phyloP scores from a whole-genome alignment of 2,797 vertebrate species.

The Siniperca obscura region DNA sequence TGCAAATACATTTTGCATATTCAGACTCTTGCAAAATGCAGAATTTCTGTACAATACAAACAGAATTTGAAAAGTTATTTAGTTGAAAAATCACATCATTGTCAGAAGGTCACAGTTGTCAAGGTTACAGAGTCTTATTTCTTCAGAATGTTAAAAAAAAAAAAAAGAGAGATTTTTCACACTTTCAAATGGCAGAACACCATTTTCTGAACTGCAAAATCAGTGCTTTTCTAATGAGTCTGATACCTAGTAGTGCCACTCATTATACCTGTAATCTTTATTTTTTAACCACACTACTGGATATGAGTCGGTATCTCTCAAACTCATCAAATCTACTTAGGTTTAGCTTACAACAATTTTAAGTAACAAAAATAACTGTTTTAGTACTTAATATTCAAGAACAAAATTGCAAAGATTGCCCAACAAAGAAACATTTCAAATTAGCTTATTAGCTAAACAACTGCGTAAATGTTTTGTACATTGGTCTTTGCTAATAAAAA shows the following conservation, averaged over 20 bases:
- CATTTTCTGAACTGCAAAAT: not conserved
- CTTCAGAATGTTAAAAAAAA: not conserved
- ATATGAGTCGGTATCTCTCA: not conserved
- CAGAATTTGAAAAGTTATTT: not conserved
- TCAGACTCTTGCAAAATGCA: not conserved
- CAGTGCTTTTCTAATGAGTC: not conserved
- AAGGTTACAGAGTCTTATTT: conserved; percentile 3
- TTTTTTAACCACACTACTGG: not conserved
- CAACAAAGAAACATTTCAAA: not conserved
- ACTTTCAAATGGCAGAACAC: not conserved
- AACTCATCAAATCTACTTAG: not conserved
- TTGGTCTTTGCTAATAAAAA: not conserved
- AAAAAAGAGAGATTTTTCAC: not conserved
- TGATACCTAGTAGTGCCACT: not conserved
- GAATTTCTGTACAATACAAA: not conserved
- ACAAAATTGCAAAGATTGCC: not conserved
- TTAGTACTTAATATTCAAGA: not conserved
- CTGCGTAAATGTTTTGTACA: not conserved
- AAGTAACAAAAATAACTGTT: not conserved
- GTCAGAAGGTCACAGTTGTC: not conserved
- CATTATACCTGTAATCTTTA: not conserved
- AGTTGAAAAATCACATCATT: not conserved
- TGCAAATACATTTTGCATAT: not conserved
- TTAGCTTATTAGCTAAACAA: not conserved
- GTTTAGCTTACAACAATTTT: not conserved